Evolutionary conservation across 2,797 vertebrate genomes (phyloP).

Genomic region (Anomalospiza imberbis): DNA sequence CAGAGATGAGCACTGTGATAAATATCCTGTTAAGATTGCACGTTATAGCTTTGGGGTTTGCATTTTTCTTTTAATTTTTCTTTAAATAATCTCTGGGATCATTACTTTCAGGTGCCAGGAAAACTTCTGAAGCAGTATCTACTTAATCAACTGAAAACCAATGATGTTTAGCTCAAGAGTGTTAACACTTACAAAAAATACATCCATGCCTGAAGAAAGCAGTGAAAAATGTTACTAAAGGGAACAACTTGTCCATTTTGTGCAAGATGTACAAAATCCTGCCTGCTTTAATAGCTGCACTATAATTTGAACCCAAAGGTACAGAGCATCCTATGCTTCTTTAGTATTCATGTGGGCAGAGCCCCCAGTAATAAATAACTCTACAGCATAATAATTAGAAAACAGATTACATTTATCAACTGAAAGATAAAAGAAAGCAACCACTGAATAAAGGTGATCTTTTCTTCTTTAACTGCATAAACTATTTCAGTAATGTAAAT

Average conservation of each 20-base stretch:
- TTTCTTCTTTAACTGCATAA: not conserved
- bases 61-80: too few species aligned
- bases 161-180: not conserved
- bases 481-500: not conserved
- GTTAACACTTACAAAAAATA: not conserved
- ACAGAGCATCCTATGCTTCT: not conserved
- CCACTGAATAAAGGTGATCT: not conserved
- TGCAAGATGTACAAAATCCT: not conserved
- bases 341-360: not conserved
- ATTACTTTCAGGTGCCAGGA: not conserved
- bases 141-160: not conserved
- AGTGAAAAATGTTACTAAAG: not conserved
- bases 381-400: not conserved
- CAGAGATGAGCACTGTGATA: not conserved
- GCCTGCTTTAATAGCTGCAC: not conserved
- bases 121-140: not conserved
- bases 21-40: rapidly evolving
- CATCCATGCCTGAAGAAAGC: not conserved
- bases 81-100: not conserved
- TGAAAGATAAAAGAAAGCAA: not conserved
- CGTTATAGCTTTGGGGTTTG: not conserved
- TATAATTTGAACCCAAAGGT: not conserved
- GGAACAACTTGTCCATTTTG: not conserved
- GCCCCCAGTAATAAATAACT: not conserved
- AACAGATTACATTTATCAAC: not conserved